A percentile compares a stretch with the other conserved stretches of the same genome.
phyloP scores from a whole-genome alignment of 1,140 invertebrate species.

The Cheumatopsyche charites region DNA sequence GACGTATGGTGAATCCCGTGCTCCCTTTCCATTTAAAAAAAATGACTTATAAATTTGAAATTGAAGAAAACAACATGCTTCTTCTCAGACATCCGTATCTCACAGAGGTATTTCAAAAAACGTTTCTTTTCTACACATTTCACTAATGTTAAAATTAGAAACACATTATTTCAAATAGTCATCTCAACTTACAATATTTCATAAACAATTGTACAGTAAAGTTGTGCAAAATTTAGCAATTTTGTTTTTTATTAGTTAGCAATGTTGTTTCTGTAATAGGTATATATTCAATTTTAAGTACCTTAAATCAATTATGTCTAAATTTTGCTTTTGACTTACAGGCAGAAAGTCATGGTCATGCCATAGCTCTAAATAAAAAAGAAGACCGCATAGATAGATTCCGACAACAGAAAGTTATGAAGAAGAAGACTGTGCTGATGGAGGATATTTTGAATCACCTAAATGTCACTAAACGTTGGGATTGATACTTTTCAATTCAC shows the following conservation, averaged over 20 bases:
- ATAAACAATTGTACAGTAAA: too few species aligned
- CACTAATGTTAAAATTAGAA: background rate
- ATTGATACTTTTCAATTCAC: too few species aligned
- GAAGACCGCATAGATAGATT: background rate
- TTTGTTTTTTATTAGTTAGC: too few species aligned
- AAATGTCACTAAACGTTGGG: too few species aligned
- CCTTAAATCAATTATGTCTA: background rate
- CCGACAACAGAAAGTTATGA: too few species aligned
- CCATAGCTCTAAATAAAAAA: conserved; percentile 32
- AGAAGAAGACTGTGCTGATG: too few species aligned
- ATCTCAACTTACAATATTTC: too few species aligned
- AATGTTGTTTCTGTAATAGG: too few species aligned
- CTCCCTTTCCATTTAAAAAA: background rate
- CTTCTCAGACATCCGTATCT: conserved; percentile 41
- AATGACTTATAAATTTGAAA: background rate
- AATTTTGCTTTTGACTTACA: conserved; percentile 5
- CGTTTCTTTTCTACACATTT: background rate
- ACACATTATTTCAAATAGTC: too few species aligned
- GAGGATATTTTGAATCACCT: too few species aligned
- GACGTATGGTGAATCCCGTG: conserved; percentile 38
- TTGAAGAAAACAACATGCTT: conserved; percentile 41
- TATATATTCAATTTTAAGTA: too few species aligned
- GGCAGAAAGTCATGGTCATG: conserved; percentile 39
- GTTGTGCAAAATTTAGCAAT: too few species aligned
- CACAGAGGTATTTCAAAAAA: conserved; percentile 24